Base-by-base conservation (phyloP, 92 coral and sea anemone genomes). In the Isaurus tuberculatus region DNA sequence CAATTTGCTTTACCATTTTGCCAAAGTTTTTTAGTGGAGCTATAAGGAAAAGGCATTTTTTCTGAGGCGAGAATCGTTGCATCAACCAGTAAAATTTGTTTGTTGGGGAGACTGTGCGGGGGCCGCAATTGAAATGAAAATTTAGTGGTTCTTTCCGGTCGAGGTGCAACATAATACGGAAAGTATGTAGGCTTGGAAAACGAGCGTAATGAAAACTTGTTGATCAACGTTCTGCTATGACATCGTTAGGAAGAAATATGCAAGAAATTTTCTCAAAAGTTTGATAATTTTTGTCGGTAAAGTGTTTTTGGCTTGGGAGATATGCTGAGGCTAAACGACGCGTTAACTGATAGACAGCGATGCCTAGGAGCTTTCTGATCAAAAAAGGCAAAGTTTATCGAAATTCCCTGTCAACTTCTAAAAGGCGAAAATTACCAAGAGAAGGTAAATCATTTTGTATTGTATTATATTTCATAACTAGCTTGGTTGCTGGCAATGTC, bases 291-390 rank as follows among this genome's bases (percentile, higher is more conserved):
- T 75, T 78, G 67, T 84, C 36, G 87, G 79, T 53, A 79, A 81
- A 81, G 78, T 79, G 82, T 78, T 53, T 82, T 83, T n/a, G 74
- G 83, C 88, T 63, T 32, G 71, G 34, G 75, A 88, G 92, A 87
- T 81, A 86, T 89, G 91, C 65, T 79, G 90, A 73, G 79, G 81
- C 49, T 83, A 86, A 44, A 73, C 70, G 86, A 51, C 79, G 80
- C 70, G 53, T 46, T 28, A 57, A 90, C 65, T 42, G 75, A 61
- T 73, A 75, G 86, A 70, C 84, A 90, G 90, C 86, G 79, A 97
- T 97, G 99, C 99, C 99, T 80, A 97, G 92, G 84, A 94, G 98
- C 79, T 97, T 97, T 91, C 85, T 97, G 92, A 97, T 97, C 78
- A 97, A 94, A 86, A 97, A 97, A 88, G 91, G 86, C 75, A 90